These are phyloP conservation scores for Zosterops borbonicus DNA, from an alignment of 2,113 vertebrate genomes.

Conservation along the genomic window DNA sequence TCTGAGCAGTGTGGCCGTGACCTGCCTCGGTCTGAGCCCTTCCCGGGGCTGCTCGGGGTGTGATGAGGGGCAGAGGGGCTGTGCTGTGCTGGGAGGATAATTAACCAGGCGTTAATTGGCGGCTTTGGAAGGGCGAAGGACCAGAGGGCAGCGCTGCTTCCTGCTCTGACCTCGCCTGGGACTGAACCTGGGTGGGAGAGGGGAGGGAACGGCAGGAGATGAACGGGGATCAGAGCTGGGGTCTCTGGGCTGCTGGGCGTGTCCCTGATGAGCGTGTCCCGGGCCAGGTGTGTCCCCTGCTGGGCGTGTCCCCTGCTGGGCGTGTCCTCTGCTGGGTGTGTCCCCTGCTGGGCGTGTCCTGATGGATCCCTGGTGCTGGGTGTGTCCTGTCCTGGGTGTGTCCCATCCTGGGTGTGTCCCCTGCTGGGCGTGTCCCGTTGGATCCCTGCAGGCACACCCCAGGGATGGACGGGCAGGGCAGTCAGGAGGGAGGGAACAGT, in stretches of 20 bases:
- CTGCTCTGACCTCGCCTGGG: neutral
- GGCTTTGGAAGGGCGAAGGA: neutral
- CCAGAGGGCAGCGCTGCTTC: neutral
- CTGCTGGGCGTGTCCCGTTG: too few relatives aligned
- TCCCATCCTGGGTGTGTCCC: too few relatives aligned
- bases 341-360: too few relatives aligned
- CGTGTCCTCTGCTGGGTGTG: too few relatives aligned
- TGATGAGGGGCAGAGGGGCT: neutral
- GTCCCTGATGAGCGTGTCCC: neutral
- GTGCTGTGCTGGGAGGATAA: neutral
- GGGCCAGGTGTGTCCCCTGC: too few relatives aligned
- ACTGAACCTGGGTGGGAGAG: neutral
- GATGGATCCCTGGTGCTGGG: too few relatives aligned
- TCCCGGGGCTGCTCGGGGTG: neutral
- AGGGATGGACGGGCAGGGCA: too few relatives aligned
- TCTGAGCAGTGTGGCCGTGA: neutral
- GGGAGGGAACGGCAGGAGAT: neutral
- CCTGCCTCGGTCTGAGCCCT: neutral
- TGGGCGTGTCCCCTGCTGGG: too few relatives aligned
- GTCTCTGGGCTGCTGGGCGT: neutral
- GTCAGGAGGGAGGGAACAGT: too few relatives aligned
- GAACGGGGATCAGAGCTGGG: neutral
- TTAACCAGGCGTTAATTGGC: neutral
- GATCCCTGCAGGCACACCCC: neutral
- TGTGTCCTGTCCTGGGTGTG: too few relatives aligned